Evolutionary conservation across 2,888 invertebrate species (phyloP).

Genomic region (Parochlus steinenii): DNA sequence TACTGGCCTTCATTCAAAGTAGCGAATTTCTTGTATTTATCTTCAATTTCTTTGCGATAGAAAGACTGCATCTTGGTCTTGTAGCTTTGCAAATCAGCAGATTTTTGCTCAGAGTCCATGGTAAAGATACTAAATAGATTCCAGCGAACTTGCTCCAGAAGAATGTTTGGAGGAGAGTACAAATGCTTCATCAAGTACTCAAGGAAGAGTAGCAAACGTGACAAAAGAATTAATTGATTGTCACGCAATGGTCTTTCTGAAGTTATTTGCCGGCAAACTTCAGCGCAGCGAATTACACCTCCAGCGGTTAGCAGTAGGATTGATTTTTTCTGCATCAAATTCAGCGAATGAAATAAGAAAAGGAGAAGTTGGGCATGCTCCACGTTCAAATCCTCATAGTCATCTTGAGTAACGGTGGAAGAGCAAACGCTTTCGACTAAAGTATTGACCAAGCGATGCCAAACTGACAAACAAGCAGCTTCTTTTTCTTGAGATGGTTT

Average conservation of each 20-base stretch:
- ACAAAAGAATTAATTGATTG: conserved; percentile 62
- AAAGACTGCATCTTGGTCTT: conserved; percentile 48
- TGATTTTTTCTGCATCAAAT: conserved; percentile 92
- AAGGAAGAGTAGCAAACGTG: conserved; percentile 67
- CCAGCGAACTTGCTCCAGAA: conserved; percentile 78
- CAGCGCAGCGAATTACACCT: conserved; percentile 49
- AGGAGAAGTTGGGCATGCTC: conserved; percentile 88
- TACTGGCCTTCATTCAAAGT: conserved; percentile 42
- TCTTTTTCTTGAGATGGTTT: conserved; percentile 76
- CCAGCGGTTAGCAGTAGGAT: conserved; percentile 71
- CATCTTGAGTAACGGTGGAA: conserved; percentile 15
- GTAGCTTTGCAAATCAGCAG: conserved; percentile 30
- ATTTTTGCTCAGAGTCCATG: conserved; percentile 37
- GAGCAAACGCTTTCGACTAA: conserved; percentile 62
- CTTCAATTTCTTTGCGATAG: conserved; percentile 56
- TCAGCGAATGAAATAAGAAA: conserved; percentile 86
- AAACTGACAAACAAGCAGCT: conserved; percentile 76
- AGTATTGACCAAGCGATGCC: conserved; percentile 80
- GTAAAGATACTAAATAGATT: conserved; percentile 53
- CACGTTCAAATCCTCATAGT: conserved; percentile 67
- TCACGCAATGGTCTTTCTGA: conserved; percentile 26
- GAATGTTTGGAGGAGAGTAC: conserved; percentile 76
- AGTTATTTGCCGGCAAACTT: conserved; percentile 36
- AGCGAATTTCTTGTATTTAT: conserved; percentile 46
- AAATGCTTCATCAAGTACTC: conserved; percentile 92